phyloP scores from a whole-genome alignment of 2,113 vertebrate genomes.

The Xiphias gladius region DNA sequence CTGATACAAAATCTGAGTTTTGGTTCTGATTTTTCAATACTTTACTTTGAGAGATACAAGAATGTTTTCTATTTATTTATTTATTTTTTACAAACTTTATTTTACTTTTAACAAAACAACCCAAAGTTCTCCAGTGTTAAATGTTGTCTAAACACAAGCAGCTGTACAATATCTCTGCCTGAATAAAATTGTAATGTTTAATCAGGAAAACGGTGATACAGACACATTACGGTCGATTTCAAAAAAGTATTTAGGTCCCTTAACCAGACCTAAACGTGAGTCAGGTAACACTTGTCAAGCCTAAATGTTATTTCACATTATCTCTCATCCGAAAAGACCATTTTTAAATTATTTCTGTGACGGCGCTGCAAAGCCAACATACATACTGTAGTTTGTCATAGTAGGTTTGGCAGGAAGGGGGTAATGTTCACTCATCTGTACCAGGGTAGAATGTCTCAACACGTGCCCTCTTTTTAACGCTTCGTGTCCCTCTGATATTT shows the following conservation, averaged over 20 bases:
- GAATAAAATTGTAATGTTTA: not conserved
- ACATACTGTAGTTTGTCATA: slow-evolving; percentile 6
- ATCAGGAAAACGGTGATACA: not conserved
- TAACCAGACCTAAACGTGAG: not conserved
- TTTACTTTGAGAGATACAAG: not conserved
- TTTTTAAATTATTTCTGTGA: not conserved
- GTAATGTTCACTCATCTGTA: slow-evolving; percentile 50
- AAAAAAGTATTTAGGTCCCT: not conserved
- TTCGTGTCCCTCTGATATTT: slow-evolving; percentile 31
- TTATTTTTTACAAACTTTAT: not conserved
- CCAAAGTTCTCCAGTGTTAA: not conserved
- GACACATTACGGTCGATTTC: not conserved
- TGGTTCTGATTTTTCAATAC: not conserved
- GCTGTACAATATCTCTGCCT: too few relatives aligned
- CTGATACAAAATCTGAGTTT: not conserved
- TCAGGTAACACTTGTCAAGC: not conserved
- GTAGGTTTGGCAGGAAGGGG: not conserved
- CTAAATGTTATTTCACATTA: not conserved
- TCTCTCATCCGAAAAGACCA: not conserved
- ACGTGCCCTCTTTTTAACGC: slow-evolving; percentile 41
- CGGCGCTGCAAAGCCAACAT: not conserved
- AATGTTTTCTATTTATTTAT: too few relatives aligned
- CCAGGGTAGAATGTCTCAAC: slow-evolving; percentile 3
- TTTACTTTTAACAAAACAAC: not conserved
- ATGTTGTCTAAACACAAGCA: not conserved